These are phyloP conservation scores for Sebastes minor DNA, from an alignment of 2,797 vertebrate genomes.

Conservation along the genomic window DNA sequence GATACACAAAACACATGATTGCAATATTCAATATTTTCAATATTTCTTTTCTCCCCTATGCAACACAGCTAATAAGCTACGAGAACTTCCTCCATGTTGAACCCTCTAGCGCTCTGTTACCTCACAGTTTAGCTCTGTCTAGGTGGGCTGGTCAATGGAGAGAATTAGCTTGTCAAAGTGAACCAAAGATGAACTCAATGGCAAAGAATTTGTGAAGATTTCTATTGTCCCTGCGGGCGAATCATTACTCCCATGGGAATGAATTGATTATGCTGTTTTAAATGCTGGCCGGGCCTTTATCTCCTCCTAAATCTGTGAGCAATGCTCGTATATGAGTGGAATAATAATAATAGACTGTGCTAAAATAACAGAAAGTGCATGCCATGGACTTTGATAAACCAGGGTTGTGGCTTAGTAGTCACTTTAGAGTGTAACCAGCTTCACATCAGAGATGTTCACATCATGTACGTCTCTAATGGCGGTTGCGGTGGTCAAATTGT, in stretches of 20 bases:
- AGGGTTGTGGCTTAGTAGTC: not conserved
- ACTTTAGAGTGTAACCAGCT: not conserved
- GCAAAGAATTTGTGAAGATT: not conserved
- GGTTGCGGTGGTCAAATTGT: slow-evolving; percentile 25
- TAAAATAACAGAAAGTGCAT: not conserved
- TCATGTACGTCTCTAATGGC: slow-evolving; percentile 19
- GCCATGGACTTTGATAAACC: not conserved
- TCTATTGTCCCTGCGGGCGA: not conserved
- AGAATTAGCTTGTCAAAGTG: not conserved
- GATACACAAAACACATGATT: too few species aligned
- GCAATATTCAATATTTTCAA: too few species aligned
- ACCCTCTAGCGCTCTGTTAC: not conserved
- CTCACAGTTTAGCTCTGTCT: not conserved
- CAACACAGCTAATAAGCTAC: not conserved
- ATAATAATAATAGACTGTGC: not conserved
- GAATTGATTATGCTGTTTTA: not conserved
- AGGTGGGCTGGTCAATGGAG: not conserved
- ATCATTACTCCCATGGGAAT: not conserved
- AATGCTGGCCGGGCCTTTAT: not conserved
- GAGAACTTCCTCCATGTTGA: not conserved
- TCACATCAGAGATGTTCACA: slow-evolving; percentile 18
- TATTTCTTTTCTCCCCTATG: too few species aligned
- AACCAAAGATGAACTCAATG: not conserved
- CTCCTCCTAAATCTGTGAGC: not conserved
- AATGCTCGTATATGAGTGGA: not conserved